These are phyloP conservation scores for Myiotriccus ornatus DNA, from an alignment of 2,797 vertebrate species.

Conservation along the genomic window DNA sequence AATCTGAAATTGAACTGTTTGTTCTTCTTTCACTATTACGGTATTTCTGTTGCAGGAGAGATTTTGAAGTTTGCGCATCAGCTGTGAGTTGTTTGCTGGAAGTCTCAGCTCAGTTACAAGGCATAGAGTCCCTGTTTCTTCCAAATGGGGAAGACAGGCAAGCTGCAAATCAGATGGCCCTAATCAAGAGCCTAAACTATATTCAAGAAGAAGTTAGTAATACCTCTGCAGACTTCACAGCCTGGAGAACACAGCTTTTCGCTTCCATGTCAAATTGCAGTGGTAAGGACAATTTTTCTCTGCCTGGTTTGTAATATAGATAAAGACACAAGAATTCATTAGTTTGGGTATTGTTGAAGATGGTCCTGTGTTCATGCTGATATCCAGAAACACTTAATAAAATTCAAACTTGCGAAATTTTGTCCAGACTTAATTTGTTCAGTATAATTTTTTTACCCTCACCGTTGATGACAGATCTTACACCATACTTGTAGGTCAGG, in stretches of 20 bases:
- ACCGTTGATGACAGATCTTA: background rate
- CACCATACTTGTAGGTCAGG: background rate
- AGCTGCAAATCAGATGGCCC: slow-evolving; percentile 68
- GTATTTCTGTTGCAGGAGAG: slow-evolving; percentile 78
- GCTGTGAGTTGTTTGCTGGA: slow-evolving; percentile 79
- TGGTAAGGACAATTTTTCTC: slow-evolving; percentile 60
- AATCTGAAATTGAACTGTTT: background rate
- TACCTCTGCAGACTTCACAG: slow-evolving; percentile 79
- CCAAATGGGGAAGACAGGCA: slow-evolving; percentile 53
- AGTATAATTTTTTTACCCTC: background rate
- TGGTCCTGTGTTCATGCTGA: background rate
- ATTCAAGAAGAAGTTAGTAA: slow-evolving; percentile 81
- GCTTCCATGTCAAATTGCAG: slow-evolving; percentile 59
- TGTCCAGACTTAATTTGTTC: background rate
- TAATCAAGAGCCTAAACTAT: slow-evolving; percentile 82
- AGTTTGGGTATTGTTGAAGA: background rate
- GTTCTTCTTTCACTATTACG: background rate
- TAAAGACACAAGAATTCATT: background rate
- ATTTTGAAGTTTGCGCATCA: slow-evolving; percentile 83
- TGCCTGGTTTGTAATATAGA: background rate
- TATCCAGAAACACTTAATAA: background rate
- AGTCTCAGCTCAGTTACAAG: slow-evolving; percentile 79
- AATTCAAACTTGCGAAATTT: background rate
- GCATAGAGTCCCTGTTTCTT: slow-evolving; percentile 84
- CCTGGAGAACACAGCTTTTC: slow-evolving; percentile 86